phyloP scores from a whole-genome alignment of 2,888 invertebrate species.

The Brachypalpus laphriformis region DNA sequence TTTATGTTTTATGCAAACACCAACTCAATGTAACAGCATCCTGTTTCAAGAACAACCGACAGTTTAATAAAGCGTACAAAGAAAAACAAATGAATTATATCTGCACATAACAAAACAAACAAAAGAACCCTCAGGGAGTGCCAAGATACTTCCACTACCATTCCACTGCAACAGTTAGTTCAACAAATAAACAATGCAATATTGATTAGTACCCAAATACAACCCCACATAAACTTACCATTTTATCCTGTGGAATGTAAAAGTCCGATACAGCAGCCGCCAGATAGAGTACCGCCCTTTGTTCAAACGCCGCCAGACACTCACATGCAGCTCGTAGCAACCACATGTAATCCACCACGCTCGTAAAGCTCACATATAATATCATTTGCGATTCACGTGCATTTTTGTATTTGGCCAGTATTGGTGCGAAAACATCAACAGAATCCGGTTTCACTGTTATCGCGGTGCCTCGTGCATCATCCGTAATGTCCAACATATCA shows the following conservation, averaged over 20 bases:
- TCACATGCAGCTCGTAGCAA: conserved; percentile 92
- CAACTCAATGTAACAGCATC: background rate
- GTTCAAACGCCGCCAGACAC: conserved; percentile 87
- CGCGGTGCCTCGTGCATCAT: conserved; percentile 85
- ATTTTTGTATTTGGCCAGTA: conserved; percentile 90
- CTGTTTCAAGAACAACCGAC: conserved; percentile 2
- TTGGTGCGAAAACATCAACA: conserved; percentile 88
- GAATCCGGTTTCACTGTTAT: conserved; percentile 89
- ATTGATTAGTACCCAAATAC: conserved; percentile 5
- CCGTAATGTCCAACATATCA: conserved; percentile 88
- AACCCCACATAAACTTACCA: conserved; percentile 86
- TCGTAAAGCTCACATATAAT: conserved; percentile 91
- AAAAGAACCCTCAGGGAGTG: too few relatives aligned
- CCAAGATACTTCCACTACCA: too few relatives aligned
- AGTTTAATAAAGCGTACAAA: conserved; percentile 29
- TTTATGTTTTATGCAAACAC: too few relatives aligned
- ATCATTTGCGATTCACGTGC: conserved; percentile 90
- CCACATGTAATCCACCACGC: conserved; percentile 96
- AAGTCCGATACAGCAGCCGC: conserved; percentile 99
- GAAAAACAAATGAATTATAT: conserved; percentile 55
- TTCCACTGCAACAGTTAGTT: background rate
- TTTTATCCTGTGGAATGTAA: conserved; percentile 95
- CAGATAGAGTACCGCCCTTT: conserved; percentile 92
- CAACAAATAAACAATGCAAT: background rate
- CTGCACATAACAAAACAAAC: conserved; percentile 4